Conservation (phyloP, 2,113 vertebrate genomes). For the Rhabdomys dilectus region DNA sequence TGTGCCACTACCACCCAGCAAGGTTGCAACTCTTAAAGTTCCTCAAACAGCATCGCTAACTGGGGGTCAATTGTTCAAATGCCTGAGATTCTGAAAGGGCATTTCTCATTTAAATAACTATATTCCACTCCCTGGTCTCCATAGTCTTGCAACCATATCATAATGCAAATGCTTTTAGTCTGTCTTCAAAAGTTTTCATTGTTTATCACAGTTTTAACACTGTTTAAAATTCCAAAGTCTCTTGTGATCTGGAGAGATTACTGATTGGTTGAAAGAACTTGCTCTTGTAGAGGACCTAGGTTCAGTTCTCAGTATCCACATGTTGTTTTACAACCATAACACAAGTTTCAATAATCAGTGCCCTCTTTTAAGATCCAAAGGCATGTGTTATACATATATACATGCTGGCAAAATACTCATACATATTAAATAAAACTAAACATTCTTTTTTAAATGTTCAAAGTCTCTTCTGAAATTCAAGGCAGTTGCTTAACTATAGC, state of each 20-base stretch:
- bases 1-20: too few relatives aligned
- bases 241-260: neutral
- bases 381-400: neutral
- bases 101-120: neutral
- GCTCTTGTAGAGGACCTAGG: neutral
- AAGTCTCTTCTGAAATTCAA: neutral
- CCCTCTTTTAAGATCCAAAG: neutral
- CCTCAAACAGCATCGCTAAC: too few relatives aligned
- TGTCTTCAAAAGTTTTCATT: neutral
- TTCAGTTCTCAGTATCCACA: neutral
- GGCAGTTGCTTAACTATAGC: neutral
- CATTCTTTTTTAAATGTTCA: neutral
- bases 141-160: neutral
- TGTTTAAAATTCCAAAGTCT: neutral
- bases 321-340: neutral
- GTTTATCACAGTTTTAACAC: neutral
- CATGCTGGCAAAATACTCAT: neutral
- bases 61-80: too few relatives aligned
- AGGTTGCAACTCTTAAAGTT: too few relatives aligned
- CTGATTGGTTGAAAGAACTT: neutral
- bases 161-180: neutral
- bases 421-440: neutral
- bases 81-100: too few relatives aligned
- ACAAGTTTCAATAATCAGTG: neutral
- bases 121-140: neutral